These are phyloP conservation scores for Tangara arthus DNA, from an alignment of 2,797 vertebrate species.

Conservation along the genomic window DNA sequence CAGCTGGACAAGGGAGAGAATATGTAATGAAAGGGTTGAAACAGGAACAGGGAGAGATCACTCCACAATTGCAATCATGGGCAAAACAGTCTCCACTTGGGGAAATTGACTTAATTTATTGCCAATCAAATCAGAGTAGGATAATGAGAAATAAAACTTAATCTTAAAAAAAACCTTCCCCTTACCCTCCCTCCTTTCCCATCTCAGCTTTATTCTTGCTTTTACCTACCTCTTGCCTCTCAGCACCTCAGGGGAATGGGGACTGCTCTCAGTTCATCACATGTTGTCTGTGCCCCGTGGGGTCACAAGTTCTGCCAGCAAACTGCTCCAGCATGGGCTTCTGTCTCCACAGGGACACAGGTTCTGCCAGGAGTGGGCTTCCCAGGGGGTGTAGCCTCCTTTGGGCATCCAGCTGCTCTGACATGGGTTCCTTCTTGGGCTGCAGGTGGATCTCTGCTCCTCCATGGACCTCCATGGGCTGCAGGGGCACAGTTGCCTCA, in stretches of 20 bases:
- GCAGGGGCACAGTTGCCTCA: background rate
- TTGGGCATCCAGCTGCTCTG: background rate
- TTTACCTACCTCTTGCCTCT: background rate
- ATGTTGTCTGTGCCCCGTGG: background rate
- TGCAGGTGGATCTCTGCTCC: background rate
- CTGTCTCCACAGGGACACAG: background rate
- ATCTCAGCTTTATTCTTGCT: background rate
- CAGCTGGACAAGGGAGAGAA: background rate
- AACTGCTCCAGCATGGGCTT: background rate
- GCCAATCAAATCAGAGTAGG: background rate
- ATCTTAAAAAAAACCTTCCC: background rate
- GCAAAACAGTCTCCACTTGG: background rate
- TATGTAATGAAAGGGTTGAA: background rate
- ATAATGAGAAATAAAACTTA: background rate
- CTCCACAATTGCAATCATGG: background rate
- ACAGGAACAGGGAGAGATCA: background rate
- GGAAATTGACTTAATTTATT: background rate
- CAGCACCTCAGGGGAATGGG: background rate
- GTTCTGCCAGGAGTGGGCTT: background rate
- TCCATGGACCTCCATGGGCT: too few species aligned
- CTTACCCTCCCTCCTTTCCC: background rate
- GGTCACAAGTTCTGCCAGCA: background rate
- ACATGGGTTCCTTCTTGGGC: fast-evolving
- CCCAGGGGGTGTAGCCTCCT: fast-evolving
- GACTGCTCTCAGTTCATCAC: background rate